Evolutionary conservation across 2,888 invertebrate species (phyloP).

Genomic region (Harpalus rubripes): DNA sequence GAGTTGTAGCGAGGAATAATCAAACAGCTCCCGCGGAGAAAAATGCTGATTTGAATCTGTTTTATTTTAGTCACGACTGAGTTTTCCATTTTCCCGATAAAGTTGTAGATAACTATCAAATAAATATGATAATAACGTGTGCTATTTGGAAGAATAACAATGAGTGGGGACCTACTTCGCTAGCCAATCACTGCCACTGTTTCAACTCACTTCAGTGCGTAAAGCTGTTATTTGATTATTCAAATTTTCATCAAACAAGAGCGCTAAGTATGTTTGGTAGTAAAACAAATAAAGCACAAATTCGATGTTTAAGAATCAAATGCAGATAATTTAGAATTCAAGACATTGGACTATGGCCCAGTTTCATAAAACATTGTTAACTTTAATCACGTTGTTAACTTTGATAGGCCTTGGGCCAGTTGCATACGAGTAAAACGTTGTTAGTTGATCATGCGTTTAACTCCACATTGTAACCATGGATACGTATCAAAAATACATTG

Average conservation of each 20-base stretch:
- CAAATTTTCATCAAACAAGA: neutral
- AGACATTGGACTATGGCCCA: too few relatives aligned
- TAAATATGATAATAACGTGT: conserved; percentile 49
- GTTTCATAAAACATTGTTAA: too few relatives aligned
- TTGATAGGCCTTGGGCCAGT: too few relatives aligned
- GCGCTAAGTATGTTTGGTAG: neutral
- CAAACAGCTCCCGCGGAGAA: conserved; percentile 20
- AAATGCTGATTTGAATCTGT: conserved; percentile 46
- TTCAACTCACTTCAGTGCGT: neutral
- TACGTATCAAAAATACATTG: too few relatives aligned
- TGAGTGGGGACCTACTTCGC: neutral
- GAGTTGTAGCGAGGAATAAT: conserved; percentile 33
- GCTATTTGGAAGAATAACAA: conserved; percentile 41
- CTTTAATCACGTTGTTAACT: too few relatives aligned
- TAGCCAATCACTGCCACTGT: conserved; percentile 6
- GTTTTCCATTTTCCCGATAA: conserved; percentile 47
- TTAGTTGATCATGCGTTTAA: too few relatives aligned
- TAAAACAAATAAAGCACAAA: too few relatives aligned
- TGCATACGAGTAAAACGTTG: too few relatives aligned
- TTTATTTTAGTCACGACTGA: conserved; percentile 47
- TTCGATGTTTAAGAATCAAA: too few relatives aligned
- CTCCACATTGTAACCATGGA: too few relatives aligned
- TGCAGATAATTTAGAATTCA: too few relatives aligned
- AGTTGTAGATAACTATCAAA: conserved; percentile 52
- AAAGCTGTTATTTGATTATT: neutral